Conservation (phyloP, 2,797 vertebrate genomes). For the Enteromius viviparus region DNA sequence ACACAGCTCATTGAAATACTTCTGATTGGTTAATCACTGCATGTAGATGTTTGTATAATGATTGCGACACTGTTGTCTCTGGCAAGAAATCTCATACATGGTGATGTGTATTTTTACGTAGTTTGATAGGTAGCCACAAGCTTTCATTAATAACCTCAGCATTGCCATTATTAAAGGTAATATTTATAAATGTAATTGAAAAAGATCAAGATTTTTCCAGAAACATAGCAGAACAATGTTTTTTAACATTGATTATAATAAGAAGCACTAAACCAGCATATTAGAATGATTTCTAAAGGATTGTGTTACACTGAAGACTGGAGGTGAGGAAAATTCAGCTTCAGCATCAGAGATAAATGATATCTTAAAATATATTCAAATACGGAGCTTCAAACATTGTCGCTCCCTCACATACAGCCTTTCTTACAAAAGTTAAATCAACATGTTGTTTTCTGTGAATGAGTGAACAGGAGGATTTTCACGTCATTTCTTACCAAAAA, state of each 20-base stretch:
- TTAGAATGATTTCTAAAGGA: neutral
- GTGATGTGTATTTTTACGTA: neutral
- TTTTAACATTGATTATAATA: neutral
- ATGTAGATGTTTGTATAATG: neutral
- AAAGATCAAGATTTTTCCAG: neutral
- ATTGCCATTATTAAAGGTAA: neutral
- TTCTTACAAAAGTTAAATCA: neutral
- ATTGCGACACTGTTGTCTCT: conserved; percentile 4
- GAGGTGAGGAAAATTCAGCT: neutral
- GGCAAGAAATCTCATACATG: neutral
- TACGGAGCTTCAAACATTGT: neutral
- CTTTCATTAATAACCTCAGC: neutral
- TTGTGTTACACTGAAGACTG: neutral
- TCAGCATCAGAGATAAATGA: neutral
- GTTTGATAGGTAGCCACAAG: neutral
- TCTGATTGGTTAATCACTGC: conserved; percentile 21
- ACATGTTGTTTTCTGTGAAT: neutral
- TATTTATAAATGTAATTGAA: neutral
- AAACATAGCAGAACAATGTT: neutral
- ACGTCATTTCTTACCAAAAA: neutral
- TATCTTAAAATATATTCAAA: neutral
- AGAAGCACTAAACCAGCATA: neutral
- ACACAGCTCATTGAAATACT: neutral
- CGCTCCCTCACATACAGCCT: neutral
- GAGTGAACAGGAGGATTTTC: neutral